Conservation (phyloP, 2,888 invertebrate species). For the Eurytoma californica region DNA sequence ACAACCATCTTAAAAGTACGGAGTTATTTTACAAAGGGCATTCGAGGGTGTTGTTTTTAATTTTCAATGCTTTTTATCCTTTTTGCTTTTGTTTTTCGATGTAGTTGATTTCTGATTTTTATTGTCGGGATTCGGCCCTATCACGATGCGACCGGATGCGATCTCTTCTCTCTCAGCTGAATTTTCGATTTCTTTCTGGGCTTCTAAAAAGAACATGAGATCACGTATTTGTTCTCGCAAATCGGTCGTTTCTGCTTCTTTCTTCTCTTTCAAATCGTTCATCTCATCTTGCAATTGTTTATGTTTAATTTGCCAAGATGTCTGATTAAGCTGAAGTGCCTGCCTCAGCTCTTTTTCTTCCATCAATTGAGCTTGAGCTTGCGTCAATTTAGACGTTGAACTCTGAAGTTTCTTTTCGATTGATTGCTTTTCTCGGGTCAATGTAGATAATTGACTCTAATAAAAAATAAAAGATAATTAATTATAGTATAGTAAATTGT, state of each 20-base stretch:
- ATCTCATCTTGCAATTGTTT: conserved; percentile 69
- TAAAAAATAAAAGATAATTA: conserved; percentile 1
- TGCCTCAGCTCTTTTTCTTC: conserved; percentile 92
- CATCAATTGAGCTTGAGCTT: conserved; percentile 82
- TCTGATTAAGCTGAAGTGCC: conserved; percentile 85
- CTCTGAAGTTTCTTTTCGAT: conserved; percentile 84
- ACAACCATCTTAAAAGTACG: conserved; percentile 43
- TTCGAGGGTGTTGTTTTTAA: background rate
- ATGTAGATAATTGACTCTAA: conserved; percentile 77
- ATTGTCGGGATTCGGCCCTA: conserved; percentile 72
- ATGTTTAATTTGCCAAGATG: conserved; percentile 81
- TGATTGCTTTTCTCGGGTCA: conserved; percentile 81
- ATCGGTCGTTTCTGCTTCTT: conserved; percentile 84
- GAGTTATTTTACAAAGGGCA: conserved; percentile 39
- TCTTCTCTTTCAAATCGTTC: conserved; percentile 72
- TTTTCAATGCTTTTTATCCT: conserved; percentile 49
- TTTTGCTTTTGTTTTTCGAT: conserved; percentile 51
- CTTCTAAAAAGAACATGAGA: conserved; percentile 97
- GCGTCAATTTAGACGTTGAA: conserved; percentile 80
- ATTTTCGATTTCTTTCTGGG: conserved; percentile 82
- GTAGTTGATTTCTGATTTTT: conserved; percentile 49
- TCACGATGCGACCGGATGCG: conserved; percentile 79
- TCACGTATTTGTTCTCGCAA: conserved; percentile 95
- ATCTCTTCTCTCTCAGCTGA: conserved; percentile 79
- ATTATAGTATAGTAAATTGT: background rate